phyloP scores from a whole-genome alignment of 2,113 vertebrate genomes.

The Syngnathus typhle region DNA sequence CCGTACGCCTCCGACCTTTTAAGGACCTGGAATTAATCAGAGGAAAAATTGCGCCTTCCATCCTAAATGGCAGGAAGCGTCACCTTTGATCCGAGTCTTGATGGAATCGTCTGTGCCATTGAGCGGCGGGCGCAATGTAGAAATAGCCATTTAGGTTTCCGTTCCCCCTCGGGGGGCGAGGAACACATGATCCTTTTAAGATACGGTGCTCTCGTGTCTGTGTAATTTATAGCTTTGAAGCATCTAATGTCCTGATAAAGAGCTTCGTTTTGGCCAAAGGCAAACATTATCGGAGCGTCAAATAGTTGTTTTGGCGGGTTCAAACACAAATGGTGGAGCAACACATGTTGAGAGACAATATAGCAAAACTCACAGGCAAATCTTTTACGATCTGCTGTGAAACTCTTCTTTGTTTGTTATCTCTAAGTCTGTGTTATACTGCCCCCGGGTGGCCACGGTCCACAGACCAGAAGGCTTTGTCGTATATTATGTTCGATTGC shows the following conservation, averaged over 20 bases:
- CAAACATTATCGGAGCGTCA: background rate
- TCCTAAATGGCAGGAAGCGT: slow-evolving; percentile 50
- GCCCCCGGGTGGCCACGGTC: too few relatives aligned
- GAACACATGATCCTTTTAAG: background rate
- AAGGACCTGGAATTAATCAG: slow-evolving; percentile 61
- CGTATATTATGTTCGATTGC: too few relatives aligned
- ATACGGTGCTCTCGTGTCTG: background rate
- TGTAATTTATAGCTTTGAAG: background rate
- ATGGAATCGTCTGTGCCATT: slow-evolving; percentile 23
- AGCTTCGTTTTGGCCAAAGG: background rate
- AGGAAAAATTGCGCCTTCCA: slow-evolving; percentile 37
- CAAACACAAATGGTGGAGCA: too few relatives aligned
- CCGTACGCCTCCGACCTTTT: slow-evolving; percentile 58
- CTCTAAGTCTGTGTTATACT: too few relatives aligned
- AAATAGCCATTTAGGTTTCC: background rate
- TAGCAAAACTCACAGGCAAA: too few relatives aligned
- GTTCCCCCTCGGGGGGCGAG: background rate
- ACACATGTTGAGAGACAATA: too few relatives aligned
- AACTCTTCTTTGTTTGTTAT: too few relatives aligned
- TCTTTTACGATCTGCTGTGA: too few relatives aligned
- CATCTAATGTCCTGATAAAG: background rate
- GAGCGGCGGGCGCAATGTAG: slow-evolving; percentile 7
- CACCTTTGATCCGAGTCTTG: slow-evolving; percentile 42
- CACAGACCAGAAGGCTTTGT: too few relatives aligned
- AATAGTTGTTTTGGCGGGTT: background rate